These are phyloP conservation scores for Tiphia femorata DNA, from an alignment of 2,888 invertebrate genomes.

Conservation along the genomic window DNA sequence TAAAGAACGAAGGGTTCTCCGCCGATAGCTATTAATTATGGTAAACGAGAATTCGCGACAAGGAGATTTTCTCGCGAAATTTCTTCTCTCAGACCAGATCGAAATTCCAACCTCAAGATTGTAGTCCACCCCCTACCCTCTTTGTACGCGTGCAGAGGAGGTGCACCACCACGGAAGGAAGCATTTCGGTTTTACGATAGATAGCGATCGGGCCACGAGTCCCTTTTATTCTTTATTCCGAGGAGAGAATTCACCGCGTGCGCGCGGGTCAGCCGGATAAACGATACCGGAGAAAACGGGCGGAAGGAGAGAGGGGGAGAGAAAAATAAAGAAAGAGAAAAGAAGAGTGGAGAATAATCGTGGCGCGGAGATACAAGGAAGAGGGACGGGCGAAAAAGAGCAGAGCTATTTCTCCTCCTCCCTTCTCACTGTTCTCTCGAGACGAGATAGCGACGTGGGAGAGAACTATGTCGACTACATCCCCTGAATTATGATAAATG, in stretches of 20 bases:
- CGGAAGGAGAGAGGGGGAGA: conserved; percentile 4
- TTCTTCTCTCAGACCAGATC: too few species aligned
- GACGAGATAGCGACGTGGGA: conserved; percentile 23
- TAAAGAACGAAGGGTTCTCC: too few species aligned
- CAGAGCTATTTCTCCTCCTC: too few species aligned
- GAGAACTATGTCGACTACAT: conserved; percentile 51
- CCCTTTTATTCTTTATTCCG: conserved; percentile 61
- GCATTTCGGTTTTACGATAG: conserved; percentile 56
- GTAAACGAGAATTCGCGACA: too few species aligned
- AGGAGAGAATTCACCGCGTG: conserved; percentile 50
- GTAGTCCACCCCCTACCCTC: too few species aligned
- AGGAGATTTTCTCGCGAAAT: too few species aligned
- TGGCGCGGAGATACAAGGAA: background rate
- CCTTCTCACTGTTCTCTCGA: too few species aligned
- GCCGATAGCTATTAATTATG: too few species aligned
- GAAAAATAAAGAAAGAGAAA: conserved; percentile 14
- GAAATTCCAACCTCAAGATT: too few species aligned
- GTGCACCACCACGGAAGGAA: too few species aligned
- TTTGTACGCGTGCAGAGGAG: too few species aligned
- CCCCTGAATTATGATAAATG: conserved; percentile 63
- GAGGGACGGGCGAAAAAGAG: background rate
- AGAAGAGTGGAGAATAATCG: conserved; percentile 1
- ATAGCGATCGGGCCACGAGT: conserved; percentile 57
- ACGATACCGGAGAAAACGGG: conserved; percentile 27
- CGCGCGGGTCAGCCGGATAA: conserved; percentile 45